phyloP scores from a whole-genome alignment of 1,140 invertebrate genomes.

The Lepidostoma basale region DNA sequence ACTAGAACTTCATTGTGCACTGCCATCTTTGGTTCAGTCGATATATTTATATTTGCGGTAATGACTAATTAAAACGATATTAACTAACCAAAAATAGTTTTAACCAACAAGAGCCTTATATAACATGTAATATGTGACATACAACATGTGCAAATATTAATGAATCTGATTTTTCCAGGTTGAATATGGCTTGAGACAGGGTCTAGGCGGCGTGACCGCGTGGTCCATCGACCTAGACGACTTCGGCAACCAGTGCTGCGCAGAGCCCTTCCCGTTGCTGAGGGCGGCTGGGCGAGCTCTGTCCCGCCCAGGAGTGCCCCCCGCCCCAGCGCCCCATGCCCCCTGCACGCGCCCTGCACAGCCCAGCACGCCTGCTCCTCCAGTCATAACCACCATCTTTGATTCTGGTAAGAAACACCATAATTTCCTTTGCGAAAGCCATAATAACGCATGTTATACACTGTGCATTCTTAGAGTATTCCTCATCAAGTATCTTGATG shows the following conservation, averaged over 20 bases:
- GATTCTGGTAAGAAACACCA: slow-evolving; percentile 25
- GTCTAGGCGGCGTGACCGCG: slow-evolving; percentile 80
- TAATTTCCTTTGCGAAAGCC: neutral
- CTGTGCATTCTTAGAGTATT: too few species aligned
- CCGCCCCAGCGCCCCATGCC: slow-evolving; percentile 57
- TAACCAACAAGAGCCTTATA: too few species aligned
- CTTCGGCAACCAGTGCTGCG: slow-evolving; percentile 81
- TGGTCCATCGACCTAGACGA: slow-evolving; percentile 95
- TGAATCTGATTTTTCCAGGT: slow-evolving; percentile 57
- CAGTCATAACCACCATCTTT: slow-evolving; percentile 69
- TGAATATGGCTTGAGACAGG: slow-evolving; percentile 71
- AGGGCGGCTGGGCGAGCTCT: slow-evolving; percentile 74
- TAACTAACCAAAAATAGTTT: too few species aligned
- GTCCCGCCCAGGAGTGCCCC: slow-evolving; percentile 66
- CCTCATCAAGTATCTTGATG: too few species aligned
- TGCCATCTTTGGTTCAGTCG: too few species aligned
- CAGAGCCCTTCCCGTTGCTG: slow-evolving; percentile 76
- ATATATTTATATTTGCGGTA: too few species aligned
- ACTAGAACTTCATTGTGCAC: too few species aligned
- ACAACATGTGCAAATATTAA: too few species aligned
- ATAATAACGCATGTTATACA: too few species aligned
- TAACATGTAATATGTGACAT: too few species aligned
- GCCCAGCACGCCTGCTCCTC: slow-evolving; percentile 73
- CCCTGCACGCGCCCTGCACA: slow-evolving; percentile 68
- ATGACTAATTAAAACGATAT: too few species aligned